phyloP scores from a whole-genome alignment of 2,797 vertebrate species.

The Sebastes dallii region DNA sequence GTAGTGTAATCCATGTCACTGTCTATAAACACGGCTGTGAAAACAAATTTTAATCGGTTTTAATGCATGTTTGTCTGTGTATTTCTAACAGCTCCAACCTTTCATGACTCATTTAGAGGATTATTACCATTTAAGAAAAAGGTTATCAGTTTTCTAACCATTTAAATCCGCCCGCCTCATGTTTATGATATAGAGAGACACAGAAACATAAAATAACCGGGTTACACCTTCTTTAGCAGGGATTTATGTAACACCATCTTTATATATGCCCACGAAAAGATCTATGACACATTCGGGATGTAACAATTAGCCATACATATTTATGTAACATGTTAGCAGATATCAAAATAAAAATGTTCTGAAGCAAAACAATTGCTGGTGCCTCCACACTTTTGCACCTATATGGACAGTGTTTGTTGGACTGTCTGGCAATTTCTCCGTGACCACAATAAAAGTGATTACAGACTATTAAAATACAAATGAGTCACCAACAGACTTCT shows the following conservation, averaged over 20 bases:
- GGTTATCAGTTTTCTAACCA: background rate
- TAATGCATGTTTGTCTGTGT: background rate
- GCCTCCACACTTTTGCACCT: slow-evolving; percentile 33
- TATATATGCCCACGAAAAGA: slow-evolving; percentile 45
- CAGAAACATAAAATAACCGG: background rate
- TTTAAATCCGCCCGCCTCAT: background rate
- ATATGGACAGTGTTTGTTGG: slow-evolving; percentile 6
- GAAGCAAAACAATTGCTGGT: slow-evolving; percentile 20
- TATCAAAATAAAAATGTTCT: slow-evolving; percentile 24
- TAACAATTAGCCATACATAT: slow-evolving; percentile 57
- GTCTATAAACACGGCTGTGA: background rate
- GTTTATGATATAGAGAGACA: background rate
- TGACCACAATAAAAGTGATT: slow-evolving; percentile 38
- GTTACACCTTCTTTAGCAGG: slow-evolving; percentile 33
- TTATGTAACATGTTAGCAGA: slow-evolving; percentile 57
- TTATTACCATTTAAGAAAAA: slow-evolving; percentile 3
- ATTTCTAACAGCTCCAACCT: background rate
- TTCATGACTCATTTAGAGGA: slow-evolving; percentile 20
- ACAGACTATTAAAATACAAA: slow-evolving; percentile 37
- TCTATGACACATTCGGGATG: slow-evolving; percentile 56
- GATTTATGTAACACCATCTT: slow-evolving; percentile 52
- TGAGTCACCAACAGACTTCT: slow-evolving; percentile 40
- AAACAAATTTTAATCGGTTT: background rate
- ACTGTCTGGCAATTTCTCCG: background rate
- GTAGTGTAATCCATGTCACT: background rate